Evolutionary conservation across 2,888 invertebrate genomes (phyloP), one percentile per base, ranked within the genome.

Genomic region (Epirrhoe alternata): DNA sequence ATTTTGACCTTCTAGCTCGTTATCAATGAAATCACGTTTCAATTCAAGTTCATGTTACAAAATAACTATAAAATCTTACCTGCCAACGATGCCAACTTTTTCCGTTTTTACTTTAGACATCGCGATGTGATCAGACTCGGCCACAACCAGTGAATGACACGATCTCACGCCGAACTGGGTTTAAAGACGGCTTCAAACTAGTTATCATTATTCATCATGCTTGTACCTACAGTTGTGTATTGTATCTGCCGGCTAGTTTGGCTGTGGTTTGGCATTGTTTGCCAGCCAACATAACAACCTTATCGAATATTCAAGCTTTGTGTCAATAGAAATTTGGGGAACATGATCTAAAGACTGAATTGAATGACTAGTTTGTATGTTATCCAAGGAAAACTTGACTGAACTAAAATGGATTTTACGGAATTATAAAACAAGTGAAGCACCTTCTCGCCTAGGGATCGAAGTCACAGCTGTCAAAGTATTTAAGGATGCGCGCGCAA

Each of bases 61-160:
- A 61, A 61, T 42, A 42, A 67, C 56, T 8, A 35, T 10, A 50
- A 0, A 50, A 42, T 68, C 83, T 88, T 89, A 96, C 97, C 97
- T 97, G 83, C 97, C 97, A 70, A 97, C 94, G 72, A 97, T 96
- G 72, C 96, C 96, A 74, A 97, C 95, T 90, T 96, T 96, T 87
- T 95, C 95, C 62, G 88, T 93, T 83, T 94, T 95, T 66, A 79
- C 78, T 66, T 75, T 85, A 69, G 87, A 77, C 92, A 91, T 91
- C 59, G 64, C 64, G 68, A 55, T 60, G 67, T 81, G 75, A 68
- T 67, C 78, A 63, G 55, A 61, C 66, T 78, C 73, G 72, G 71
- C 71, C 74, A 68, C 80, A 38, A 71, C 76, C 71, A 56, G 72
- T 74, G 78, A 88, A 79, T 87, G 87, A 81, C 74, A 73, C 74